Base-by-base conservation (phyloP, 53 echinoderm and acorn worm genomes). In the Mesocentrotus franciscanus region DNA sequence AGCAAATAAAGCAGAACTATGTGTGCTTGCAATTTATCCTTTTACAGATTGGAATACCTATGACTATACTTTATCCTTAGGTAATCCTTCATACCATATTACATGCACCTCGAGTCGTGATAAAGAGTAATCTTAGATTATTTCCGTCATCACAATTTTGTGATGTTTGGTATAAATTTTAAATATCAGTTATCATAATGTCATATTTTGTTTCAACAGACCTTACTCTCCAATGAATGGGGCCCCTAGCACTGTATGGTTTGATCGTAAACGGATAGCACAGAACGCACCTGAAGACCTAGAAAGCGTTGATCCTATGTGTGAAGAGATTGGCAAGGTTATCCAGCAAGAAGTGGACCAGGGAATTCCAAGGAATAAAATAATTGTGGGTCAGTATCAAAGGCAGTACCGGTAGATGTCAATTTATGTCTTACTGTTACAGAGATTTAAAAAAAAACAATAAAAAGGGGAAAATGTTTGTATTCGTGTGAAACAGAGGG, bases 241-340 rank as follows among this genome's bases (percentile, higher is more conserved):
- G 60, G 95, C 94, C 18, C 92, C 95, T 32, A 98, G 97, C 62
- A 97, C 94, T 27, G 98, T 98, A 27, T 98, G 98, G 97, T 96
- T 95, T 92, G 97, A 98, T 75, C 93, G 98, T 32, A 36, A 42
- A 12, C 85, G 93, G 58, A 97, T 98, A 59, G 94, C 97, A 17
- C 96, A 96, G 34, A 96, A 95, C 42, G 97, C 90, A 39, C 96
- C 97, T 34, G 98, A 98, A 93, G 84, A 96, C 92, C 60, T 90
- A 8, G 96, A 98, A 11, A 96, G 92, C 85, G 95, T 97, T 30
- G 89, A 96, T 78, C 93, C 96, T 9, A 83, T 96, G 83, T 97
- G 96, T 93, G 95, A 97, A 18, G 95, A 97, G 92, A 92, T 98
- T 29, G 95, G 96, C 6, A 60, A 93, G 68, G 87, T 98, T 13